A percentile compares a stretch with the other conserved stretches of the same genome.
Conservation (phyloP, 1,140 invertebrate genomes). For the Ericerus pela region DNA sequence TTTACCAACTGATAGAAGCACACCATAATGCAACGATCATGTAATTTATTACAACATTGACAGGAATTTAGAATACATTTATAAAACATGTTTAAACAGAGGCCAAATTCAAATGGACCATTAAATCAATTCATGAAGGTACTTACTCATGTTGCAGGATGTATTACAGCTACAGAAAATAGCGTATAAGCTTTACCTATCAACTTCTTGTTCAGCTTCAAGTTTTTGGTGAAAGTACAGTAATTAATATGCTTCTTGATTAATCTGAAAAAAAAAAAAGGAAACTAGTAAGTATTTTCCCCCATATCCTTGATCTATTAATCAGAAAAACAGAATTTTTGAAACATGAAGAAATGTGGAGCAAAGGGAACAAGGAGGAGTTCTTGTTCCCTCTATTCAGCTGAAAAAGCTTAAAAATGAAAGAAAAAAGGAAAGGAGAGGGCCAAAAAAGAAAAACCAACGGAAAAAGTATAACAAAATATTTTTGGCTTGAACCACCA, state of each 20-base stretch:
- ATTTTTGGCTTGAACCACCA: no score
- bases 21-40: constrained; percentile 68
- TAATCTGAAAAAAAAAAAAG: constrained; percentile 34
- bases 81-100: background rate
- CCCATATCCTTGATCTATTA: no score
- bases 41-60: constrained; percentile 80
- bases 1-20: constrained; percentile 22
- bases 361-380: no score
- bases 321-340: constrained; percentile 17
- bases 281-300: background rate
- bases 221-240: constrained; percentile 84
- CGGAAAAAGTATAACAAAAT: no score
- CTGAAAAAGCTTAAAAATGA: no score
- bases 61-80: constrained; percentile 59
- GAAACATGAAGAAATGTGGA: no score
- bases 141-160: constrained; percentile 89
- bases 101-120: background rate
- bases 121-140: background rate
- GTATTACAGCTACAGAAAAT: constrained; percentile 75
- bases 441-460: no score
- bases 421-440: no score
- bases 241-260: constrained; percentile 71
- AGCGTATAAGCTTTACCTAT: constrained; percentile 42
- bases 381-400: no score
- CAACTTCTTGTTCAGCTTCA: constrained; percentile 76